Base-by-base conservation (phyloP, 2,797 vertebrate species). In the Carduelis carduelis region DNA sequence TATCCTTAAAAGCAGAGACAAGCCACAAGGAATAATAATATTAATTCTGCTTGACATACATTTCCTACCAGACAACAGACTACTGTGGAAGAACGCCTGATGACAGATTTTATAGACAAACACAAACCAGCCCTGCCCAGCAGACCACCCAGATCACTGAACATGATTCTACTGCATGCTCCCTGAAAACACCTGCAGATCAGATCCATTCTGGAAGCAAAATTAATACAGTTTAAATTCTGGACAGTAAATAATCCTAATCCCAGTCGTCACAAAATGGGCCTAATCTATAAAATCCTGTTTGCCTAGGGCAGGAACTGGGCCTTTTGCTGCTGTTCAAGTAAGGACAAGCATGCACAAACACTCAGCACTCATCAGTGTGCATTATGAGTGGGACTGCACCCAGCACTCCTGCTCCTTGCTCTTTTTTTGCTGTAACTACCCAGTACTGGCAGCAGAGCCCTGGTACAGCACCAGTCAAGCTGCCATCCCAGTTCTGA, bases 1-100 rank as follows among this genome's bases (percentile, higher is more conserved):
- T 83, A 65, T 43, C 63, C 75, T 61, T 90, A 91, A 74, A 93
- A 94, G 88, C 90, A 95, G 70, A 83, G 28, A 56, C 71, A 79
- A 90, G 63, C 61, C 61, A 85, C 90, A 90, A 91, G 64, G 78
- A 93, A 87, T 61, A 34, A 71, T 49, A 79, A 87, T 66, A 93
- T 75, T 94, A 63, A 87, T 92, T 85, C 76, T 94, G 65, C 50
- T 78, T 71, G 66, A 86, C 83, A 83, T 71, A 80, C 53, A 79
- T 78, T 81, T 91, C 87, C 75, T 37, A 83, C 24, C 75, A 84
- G 75, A 71, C 50, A 89, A 68, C 60, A 86, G 66, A 43, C 43
- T 60, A 41, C 55, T 65, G 39, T 69, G n/a, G 61, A 83, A 82
- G 63, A 83, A 76, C 0, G 65, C n/a, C 49, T 47, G 44, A 80